Evolutionary conservation across 2,888 invertebrate species (phyloP), one percentile per base, ranked within the genome.

Genomic region (Drosophila austrosaltans): DNA sequence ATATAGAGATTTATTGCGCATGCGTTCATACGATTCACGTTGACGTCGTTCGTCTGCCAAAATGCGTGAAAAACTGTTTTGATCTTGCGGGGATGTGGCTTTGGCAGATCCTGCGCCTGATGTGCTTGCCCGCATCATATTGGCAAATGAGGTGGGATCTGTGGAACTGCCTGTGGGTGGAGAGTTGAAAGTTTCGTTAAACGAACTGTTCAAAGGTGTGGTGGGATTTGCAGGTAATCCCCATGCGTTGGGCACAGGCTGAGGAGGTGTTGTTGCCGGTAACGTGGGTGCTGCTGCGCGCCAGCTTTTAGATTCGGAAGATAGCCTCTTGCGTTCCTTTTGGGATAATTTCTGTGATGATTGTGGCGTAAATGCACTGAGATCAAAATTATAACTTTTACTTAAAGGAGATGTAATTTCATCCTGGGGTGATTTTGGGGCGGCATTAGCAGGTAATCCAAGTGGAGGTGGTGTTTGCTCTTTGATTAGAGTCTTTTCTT

Each of bases 11-110:
- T 97, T 97, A 6, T 95, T 95, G 89, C 94, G 94, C 82, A 95
- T 95, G 89, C 95, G 95, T 1, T 95, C 94, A 75, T 94, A 94
- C 84, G 96, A 95, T 76, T 95, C 95, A 73, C 94, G 95, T 87
- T 96, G 95, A 64, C 95, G 94, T 80, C 93, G 94, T 91, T 97
- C 96, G 80, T 95, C 96, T 12, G 94, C 94, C 62, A 97, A 93
- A 74, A 97, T 97, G 74, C 95, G 92, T 72, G 94, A 80, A 75
- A 93, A 93, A 59, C 90, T 91, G 28, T 90, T 85, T 90, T 66
- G 28, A 4, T 76, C 72, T 2, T 54, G 5, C 3, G 69, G 42
- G 1, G 78, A 48, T 3, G 77, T 65, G 2, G 80, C 69, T 1
- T 60, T 48, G 0, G 69, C 57, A 0, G 61, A 25, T 10, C 69